Evolutionary conservation across 2,113 vertebrate genomes (phyloP).

Genomic region (Sakesphorus luctuosus): DNA sequence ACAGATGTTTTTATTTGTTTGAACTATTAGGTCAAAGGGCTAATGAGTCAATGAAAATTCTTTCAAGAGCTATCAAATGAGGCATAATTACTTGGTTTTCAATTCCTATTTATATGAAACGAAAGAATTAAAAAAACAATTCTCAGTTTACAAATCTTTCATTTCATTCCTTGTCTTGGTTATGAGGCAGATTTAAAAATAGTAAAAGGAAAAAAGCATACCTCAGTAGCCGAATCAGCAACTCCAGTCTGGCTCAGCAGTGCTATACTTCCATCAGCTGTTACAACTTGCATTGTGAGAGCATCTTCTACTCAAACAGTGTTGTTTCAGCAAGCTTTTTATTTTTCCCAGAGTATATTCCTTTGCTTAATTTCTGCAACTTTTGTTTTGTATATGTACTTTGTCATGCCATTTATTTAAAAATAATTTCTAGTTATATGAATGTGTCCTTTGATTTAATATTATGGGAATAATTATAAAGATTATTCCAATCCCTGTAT

Average conservation of each 20-base stretch:
- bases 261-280: not conserved
- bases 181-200: not conserved
- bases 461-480: not conserved
- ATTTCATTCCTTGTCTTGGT: not conserved
- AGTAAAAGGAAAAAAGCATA: not conserved
- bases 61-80: slow-evolving; percentile 50
- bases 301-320: not conserved
- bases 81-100: slow-evolving; percentile 49
- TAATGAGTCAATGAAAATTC: slow-evolving; percentile 65
- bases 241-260: not conserved
- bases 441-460: not conserved
- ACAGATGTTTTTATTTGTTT: slow-evolving; percentile 64
- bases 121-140: not conserved
- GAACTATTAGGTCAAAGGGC: slow-evolving; percentile 66
- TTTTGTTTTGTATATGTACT: not conserved
- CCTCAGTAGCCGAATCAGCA: not conserved
- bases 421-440: not conserved
- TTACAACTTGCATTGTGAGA: not conserved
- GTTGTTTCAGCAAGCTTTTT: not conserved
- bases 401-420: not conserved
- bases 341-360: not conserved
- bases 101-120: slow-evolving; percentile 10
- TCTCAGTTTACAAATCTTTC: not conserved
- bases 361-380: not conserved
- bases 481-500: not conserved